These are phyloP conservation scores for Hypolimnas misippus DNA, from an alignment of 2,888 invertebrate species.

Conservation along the genomic window DNA sequence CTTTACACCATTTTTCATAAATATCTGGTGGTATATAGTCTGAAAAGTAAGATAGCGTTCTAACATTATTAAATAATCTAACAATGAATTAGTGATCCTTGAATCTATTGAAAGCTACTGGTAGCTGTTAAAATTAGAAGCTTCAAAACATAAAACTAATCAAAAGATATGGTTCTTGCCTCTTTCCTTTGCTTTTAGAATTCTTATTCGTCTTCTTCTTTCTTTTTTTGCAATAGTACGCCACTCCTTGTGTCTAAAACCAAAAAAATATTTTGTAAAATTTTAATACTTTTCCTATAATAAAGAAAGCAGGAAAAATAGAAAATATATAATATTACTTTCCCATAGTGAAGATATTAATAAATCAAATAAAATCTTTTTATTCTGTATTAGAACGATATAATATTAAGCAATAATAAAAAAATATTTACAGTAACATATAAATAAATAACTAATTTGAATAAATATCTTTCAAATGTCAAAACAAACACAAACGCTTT, in stretches of 20 bases:
- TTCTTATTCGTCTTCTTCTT: constrained; percentile 87
- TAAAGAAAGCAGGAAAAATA: constrained; percentile 29
- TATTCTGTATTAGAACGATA: too few relatives aligned
- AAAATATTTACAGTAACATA: too few relatives aligned
- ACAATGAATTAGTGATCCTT: too few relatives aligned
- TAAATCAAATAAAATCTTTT: too few relatives aligned
- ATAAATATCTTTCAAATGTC: too few relatives aligned
- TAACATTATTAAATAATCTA: too few relatives aligned
- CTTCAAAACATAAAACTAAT: too few relatives aligned
- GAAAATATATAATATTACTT: constrained; percentile 36
- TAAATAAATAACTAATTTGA: too few relatives aligned
- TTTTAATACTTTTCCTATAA: background rate
- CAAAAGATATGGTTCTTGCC: constrained; percentile 63
- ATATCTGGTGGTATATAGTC: constrained; percentile 49
- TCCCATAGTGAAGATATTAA: constrained; percentile 27
- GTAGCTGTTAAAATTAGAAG: too few relatives aligned
- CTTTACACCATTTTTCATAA: constrained; percentile 79
- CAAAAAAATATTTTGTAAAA: background rate
- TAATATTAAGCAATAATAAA: too few relatives aligned
- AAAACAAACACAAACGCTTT: too few relatives aligned
- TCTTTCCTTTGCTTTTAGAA: constrained; percentile 82
- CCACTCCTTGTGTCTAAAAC: constrained; percentile 87
- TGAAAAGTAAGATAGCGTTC: background rate
- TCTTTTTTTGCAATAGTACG: constrained; percentile 89
- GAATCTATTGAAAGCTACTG: too few relatives aligned